These are phyloP conservation scores for Hemithea aestivaria DNA, from an alignment of 2,888 invertebrate species.

Conservation along the genomic window DNA sequence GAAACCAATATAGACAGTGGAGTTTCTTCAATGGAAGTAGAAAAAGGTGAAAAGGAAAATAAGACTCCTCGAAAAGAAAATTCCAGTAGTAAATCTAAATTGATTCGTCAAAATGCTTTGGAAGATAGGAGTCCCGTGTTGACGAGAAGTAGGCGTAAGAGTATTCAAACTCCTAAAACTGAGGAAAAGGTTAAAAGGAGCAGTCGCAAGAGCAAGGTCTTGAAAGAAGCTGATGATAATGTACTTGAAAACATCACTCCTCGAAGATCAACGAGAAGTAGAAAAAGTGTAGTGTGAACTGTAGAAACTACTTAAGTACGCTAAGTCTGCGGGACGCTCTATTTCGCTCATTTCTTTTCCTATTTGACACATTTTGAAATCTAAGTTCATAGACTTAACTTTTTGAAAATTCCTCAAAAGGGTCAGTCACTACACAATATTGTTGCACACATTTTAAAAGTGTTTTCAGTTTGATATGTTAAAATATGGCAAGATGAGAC, in stretches of 20 bases:
- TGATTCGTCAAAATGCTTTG: constrained; percentile 44
- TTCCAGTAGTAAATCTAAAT: constrained; percentile 32
- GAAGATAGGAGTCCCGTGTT: constrained; percentile 39
- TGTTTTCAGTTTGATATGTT: no score
- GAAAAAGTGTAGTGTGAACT: constrained; percentile 24
- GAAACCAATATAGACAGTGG: constrained; percentile 23
- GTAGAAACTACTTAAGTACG: no score
- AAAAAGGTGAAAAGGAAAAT: constrained; percentile 15
- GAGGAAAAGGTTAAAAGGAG: constrained; percentile 26
- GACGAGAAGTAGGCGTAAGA: constrained; percentile 52
- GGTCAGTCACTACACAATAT: no score
- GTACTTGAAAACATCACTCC: constrained; percentile 26
- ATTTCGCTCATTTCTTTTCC: no score
- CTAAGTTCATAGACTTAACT: no score
- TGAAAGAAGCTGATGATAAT: constrained; percentile 34
- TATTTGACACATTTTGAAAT: no score
- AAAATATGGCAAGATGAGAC: no score
- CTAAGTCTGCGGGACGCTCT: no score
- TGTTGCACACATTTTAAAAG: no score
- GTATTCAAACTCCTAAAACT: constrained; percentile 29
- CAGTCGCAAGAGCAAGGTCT: constrained; percentile 32
- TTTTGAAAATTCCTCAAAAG: no score
- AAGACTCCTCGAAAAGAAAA: no score
- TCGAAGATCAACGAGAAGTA: constrained; percentile 32
- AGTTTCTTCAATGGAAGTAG: constrained; percentile 32